These are phyloP conservation scores for Taenaris catops DNA, from an alignment of 2,888 invertebrate species.

Conservation along the genomic window DNA sequence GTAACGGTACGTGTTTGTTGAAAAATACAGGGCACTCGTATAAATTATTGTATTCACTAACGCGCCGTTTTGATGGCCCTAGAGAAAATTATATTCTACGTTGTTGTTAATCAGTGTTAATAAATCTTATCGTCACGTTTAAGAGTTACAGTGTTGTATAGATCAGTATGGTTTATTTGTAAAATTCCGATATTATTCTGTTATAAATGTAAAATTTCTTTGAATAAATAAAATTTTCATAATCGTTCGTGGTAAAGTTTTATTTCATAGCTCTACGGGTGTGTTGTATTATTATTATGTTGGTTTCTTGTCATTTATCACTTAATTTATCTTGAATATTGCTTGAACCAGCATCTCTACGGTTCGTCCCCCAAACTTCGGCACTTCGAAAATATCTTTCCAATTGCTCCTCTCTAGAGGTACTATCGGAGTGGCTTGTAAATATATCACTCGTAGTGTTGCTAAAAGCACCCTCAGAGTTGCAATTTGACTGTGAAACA, in stretches of 20 bases:
- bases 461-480: constrained; percentile 57
- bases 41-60: constrained; percentile 51
- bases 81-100: constrained; percentile 64
- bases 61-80: constrained; percentile 59
- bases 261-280: constrained; percentile 19
- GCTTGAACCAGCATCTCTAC: constrained; percentile 16
- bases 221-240: constrained; percentile 77
- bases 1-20: constrained; percentile 9
- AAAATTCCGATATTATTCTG: constrained; percentile 74
- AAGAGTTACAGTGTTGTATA: constrained; percentile 79
- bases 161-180: constrained; percentile 74
- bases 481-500: constrained; percentile 53
- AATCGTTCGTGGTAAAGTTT: constrained; percentile 70
- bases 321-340: not conserved
- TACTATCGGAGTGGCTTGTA: constrained; percentile 36
- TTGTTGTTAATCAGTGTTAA: constrained; percentile 78
- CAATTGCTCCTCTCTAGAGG: constrained; percentile 53
- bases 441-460: constrained; percentile 42
- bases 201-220: constrained; percentile 76
- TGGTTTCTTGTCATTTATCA: constrained; percentile 6
- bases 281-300: not conserved
- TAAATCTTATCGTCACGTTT: constrained; percentile 76
- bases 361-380: constrained; percentile 52
- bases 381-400: constrained; percentile 63
- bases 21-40: constrained; percentile 19